Base-by-base conservation (phyloP, 2,888 invertebrate genomes). In the Sipha maydis region DNA sequence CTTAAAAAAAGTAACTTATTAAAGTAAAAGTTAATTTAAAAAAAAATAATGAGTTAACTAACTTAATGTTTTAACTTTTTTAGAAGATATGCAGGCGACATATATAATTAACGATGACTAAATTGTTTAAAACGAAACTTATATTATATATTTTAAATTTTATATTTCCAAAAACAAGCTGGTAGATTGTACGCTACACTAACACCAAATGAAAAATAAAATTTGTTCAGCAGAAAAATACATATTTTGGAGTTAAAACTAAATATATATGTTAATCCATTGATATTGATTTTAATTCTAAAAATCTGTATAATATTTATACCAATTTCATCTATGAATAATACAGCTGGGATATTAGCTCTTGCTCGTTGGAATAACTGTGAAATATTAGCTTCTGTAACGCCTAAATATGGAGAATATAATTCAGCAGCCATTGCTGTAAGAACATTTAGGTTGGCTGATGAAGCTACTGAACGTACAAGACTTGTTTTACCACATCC, bases 401-500 rank as follows among this genome's bases (percentile, higher is more conserved):
- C 94, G 11, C 95, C 95, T 19, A 95, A 94, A 91, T 93, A 95
- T 0, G 94, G 94, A 0, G 95, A 94, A 90, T 94, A 95, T 9
- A 95, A 92, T 91, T 94, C 94, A 0, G 95, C 94, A 61, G 94
- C 93, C 83, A 94, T 93, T 2, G 85, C 82, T 11, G 90, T 83
- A 14, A 90, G 83, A 89, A 94, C 94, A 56, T 93, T 93, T 91
- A 93, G 92, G 89, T 92, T 92, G 11, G 93, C 92, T 67, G 93
- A 92, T 56, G 92, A 92, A 21, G 94, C 94, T 61, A 94, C 91
- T 28, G 94, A 94, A 90, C 93, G 92, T 5, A 94, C 94, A 82
- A 95, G 91, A 9, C 93, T 93, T 0, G 94, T 95, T 92, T 95
- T 94, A n/a, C 94, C 94, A 91, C 94, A 94, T 1, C 95, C 95